Conservation (phyloP, 30 jellyfish, hydroid and myxozoan species). For the Catostylus mosaicus region DNA sequence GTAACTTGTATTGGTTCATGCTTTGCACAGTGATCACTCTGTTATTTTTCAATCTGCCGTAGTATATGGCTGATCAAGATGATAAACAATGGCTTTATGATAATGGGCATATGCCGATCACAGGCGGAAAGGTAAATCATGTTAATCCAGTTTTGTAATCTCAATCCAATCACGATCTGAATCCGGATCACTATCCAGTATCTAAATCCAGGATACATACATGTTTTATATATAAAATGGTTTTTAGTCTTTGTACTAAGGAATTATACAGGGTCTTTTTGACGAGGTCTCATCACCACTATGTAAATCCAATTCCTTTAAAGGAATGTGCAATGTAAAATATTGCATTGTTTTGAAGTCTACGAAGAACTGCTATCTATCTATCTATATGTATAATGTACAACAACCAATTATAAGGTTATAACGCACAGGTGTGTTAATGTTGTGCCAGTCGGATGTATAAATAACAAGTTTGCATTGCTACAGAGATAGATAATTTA, state of each 20-base stretch:
- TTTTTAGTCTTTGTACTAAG: not conserved
- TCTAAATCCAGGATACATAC: not conserved
- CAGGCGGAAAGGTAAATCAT: slow-evolving; percentile 88
- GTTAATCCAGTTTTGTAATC: not conserved
- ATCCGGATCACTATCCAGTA: not conserved
- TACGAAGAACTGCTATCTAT: too few species aligned
- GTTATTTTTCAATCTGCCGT: not conserved
- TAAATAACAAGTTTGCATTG: too few species aligned
- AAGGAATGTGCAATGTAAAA: too few species aligned
- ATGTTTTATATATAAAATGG: not conserved
- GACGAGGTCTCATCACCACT: not conserved
- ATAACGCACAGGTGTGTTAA: too few species aligned
- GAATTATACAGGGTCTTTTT: not conserved
- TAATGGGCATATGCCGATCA: slow-evolving; percentile 93
- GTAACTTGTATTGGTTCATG: not conserved
- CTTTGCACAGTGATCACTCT: not conserved
- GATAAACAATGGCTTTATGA: slow-evolving; percentile 96
- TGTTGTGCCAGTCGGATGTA: too few species aligned
- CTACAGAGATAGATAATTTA: too few species aligned
- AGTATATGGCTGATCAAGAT: slow-evolving; percentile 97
- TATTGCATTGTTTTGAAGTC: too few species aligned
- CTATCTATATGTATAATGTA: too few species aligned
- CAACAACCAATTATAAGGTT: too few species aligned
- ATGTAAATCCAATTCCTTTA: not conserved
- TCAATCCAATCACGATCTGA: not conserved